Base-by-base conservation (phyloP, 2,113 vertebrate species). In the Bungarus multicinctus region DNA sequence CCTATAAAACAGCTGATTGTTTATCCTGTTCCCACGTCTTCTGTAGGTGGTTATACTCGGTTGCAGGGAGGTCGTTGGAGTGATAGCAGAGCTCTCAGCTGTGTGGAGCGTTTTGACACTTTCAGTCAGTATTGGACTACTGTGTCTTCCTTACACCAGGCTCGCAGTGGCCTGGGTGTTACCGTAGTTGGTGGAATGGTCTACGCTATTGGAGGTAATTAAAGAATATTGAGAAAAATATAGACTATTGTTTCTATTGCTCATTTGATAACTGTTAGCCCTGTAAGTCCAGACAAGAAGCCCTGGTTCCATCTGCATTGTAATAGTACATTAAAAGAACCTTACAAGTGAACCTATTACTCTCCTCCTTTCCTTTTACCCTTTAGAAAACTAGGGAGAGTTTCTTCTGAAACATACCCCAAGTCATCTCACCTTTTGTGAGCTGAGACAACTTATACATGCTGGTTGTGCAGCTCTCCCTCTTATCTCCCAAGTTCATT, bases 51-150 rank as follows among this genome's bases (percentile, higher is more conserved):
- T 30, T 99, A 99, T 97, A 99, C 98, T 9, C 98, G 99, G 3
- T 96, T 99, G 94, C 99, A 99, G 93, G 99, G 99, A 1, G 99
- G 98, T 5, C 98, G 99, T 55, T 99, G 99, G 99, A 99, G 98
- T 91, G 99, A 99, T 96, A 99, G 99, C 95, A 97, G 99, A 95
- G 98, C 99, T 27, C 96, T 99, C 92, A 99, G 99, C 95, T 99
- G 99, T 7, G 99, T 99, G 91, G 99, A 99, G 95, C 98, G 99
- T 89, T 99, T 99, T 64, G 99, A 99, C 96, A 99, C 99, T 22
- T 99, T 99, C 97, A 99, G 98, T 96, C 99, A 99, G 96, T 99
- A 99, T 96, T 99, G 99, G 99, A 99, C 99, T 95, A 99, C 99
- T 0, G 98, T 99, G 85, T 99, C 99, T 5, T 99, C 99, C 5